Base-by-base conservation (phyloP, 2,113 vertebrate species). In the Lasiurus cinereus region DNA sequence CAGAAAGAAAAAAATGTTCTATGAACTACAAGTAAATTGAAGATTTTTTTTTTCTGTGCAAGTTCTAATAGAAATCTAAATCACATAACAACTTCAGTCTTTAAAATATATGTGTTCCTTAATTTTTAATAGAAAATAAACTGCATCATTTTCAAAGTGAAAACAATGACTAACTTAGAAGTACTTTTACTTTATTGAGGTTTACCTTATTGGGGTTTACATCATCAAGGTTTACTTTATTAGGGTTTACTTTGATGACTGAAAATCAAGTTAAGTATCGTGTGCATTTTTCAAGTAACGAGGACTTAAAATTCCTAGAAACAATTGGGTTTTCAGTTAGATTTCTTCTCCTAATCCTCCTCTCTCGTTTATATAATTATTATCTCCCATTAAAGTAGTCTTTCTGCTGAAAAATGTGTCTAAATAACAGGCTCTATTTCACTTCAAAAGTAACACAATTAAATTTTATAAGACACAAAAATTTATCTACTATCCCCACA, bases 121-220 rank as follows among this genome's bases (percentile, higher is more conserved):
- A n/a, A 69, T 48, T 90, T 79, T 89, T 27, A 29, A 69, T 15
- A 29, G 36, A 84, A 95, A 94, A 91, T 80, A 88, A 85, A 31
- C 11, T 50, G 76, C 36, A 13, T 67, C 27, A 66, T 73, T 92
- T 94, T 80, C 69, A 78, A 96, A 21, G 22, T 43, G 31, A 36
- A 88, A 94, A 94, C 39, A 78, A 16, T 39, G 13, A 86, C 31
- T 15, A 74, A 78, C 12, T 88, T 66, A 48, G 33, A 89, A 78
- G 15, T 43, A 5, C 21, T 74, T 93, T 85, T 59, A 78, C 36
- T 33, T 88, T 56, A 84, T 0, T 54, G 54, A 18, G 14, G 3
- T 93, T 85, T 59, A 83, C 36, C 22, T 85, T 54, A 87, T 0
- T 54, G 54, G 21, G 14, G 2, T 54, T 54, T 16, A 54, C 52